phyloP scores from a whole-genome alignment of 2,113 vertebrate species.

The Aplodontia rufa region DNA sequence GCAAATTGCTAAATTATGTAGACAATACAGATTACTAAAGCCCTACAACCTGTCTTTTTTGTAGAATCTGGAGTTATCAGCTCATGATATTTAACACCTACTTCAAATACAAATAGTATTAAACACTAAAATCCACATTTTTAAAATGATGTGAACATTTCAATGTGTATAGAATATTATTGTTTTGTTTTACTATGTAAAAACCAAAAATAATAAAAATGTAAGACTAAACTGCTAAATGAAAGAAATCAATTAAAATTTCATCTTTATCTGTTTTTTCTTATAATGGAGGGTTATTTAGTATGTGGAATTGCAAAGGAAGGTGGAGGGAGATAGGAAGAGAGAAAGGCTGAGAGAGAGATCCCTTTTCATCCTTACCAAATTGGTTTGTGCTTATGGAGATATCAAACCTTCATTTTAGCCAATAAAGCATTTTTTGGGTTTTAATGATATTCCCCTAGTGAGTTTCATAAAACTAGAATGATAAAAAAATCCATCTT shows the following conservation, averaged over 20 bases:
- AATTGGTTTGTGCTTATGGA: conserved; percentile 60
- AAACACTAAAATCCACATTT: not conserved
- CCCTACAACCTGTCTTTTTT: not conserved
- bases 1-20: conserved; percentile 39
- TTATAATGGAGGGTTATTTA: conserved; percentile 4
- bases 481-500: conserved; percentile 21
- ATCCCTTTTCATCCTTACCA: conserved; percentile 51
- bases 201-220: conserved; percentile 30
- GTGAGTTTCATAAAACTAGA: conserved; percentile 59
- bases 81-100: not conserved
- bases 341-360: not conserved
- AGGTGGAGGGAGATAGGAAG: not conserved
- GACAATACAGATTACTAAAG: not conserved
- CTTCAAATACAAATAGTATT: conserved; percentile 10
- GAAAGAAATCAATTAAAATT: conserved; percentile 17
- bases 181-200: conserved; percentile 11
- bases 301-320: not conserved
- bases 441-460: conserved; percentile 43
- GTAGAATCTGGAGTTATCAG: conserved; percentile 17
- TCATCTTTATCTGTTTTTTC: conserved; percentile 8
- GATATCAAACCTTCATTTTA: conserved; percentile 67
- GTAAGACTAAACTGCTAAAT: conserved; percentile 30
- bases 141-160: conserved; percentile 46
- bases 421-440: conserved; percentile 66
- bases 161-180: not conserved